Base-by-base conservation (phyloP, 2,888 invertebrate species). In the Deroplatys truncata region DNA sequence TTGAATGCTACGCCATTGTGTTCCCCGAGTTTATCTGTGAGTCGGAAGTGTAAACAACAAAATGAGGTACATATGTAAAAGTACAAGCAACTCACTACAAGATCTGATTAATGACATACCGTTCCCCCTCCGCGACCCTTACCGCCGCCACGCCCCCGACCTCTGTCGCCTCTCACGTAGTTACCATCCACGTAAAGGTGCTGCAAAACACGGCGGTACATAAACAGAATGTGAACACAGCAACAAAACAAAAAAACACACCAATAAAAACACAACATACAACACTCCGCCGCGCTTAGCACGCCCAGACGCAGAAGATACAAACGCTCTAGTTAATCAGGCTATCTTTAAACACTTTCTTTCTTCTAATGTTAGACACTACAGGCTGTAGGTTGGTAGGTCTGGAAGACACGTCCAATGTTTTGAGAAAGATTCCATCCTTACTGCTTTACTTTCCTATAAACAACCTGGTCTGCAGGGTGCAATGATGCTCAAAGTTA, bases 101-200 rank as follows among this genome's bases (percentile, higher is more conserved):
- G 56, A 72, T 72, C 56, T 72, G 56, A 25, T 72, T 3, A 7
- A 35, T 86, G 72, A 87, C 87, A 83, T 87, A 87, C 87, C 87
- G 87, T 87, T 10, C 84, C 84, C 31, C 87, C 87, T 82, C 87
- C 87, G 35, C 87, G 87, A 35, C 87, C 87, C 83, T 87, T 87
- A 72, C 56, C 56, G 56, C 56, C 49, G 72, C 89, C 89, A 16
- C 89, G 85, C n/a, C 89, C 89, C 16, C 89, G 85, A 35, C 89
- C 85, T 85, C 85, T 84, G 84, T 89, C 89, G 28, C 85, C 89
- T 31, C 89, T 82, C 15, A 85, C 89, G 89, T 82, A 89, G 89
- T 72, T 89, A 84, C 89, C 89, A 49, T 89, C 89, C 25, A 85
- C 43, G 82, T 87, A 87, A 87, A 87, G 87, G 87, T 87, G 87